A percentile compares a stretch with the other conserved stretches of the same genome.
Conservation (phyloP, 2,113 vertebrate species). For the Mormyrus iriodes region DNA sequence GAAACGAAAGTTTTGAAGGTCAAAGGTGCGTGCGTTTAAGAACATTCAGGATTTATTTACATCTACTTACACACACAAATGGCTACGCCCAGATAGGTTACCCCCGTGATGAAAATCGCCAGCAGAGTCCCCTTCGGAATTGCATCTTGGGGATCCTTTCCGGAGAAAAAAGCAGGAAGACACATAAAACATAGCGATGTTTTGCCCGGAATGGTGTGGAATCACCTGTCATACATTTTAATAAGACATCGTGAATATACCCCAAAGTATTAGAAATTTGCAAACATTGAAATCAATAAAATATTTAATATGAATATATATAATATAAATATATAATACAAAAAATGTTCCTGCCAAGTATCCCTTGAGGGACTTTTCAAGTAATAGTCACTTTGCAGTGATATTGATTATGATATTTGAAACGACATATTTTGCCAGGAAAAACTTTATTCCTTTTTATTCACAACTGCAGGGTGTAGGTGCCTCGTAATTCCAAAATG, state of each 20-base stretch:
- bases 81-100: slow-evolving; percentile 79
- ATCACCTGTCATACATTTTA: neutral
- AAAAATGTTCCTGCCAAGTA: too few species aligned
- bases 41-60: neutral
- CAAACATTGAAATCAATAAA: too few species aligned
- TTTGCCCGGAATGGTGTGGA: neutral
- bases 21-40: neutral
- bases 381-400: too few species aligned
- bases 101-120: slow-evolving; percentile 83
- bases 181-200: neutral
- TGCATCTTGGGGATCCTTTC: slow-evolving; percentile 80
- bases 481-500: too few species aligned
- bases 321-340: too few species aligned
- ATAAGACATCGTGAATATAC: neutral
- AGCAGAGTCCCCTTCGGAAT: slow-evolving; percentile 92
- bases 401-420: too few species aligned
- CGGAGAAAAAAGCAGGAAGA: slow-evolving; percentile 9
- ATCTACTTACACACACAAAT: slow-evolving; percentile 77
- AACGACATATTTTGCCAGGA: too few species aligned
- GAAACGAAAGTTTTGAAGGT: neutral
- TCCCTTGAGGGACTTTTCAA: too few species aligned
- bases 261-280: neutral
- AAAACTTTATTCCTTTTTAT: too few species aligned
- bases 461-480: too few species aligned
- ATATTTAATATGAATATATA: too few species aligned